Base-by-base conservation (phyloP, 1,140 invertebrate genomes). In the Sinonovacula constricta region DNA sequence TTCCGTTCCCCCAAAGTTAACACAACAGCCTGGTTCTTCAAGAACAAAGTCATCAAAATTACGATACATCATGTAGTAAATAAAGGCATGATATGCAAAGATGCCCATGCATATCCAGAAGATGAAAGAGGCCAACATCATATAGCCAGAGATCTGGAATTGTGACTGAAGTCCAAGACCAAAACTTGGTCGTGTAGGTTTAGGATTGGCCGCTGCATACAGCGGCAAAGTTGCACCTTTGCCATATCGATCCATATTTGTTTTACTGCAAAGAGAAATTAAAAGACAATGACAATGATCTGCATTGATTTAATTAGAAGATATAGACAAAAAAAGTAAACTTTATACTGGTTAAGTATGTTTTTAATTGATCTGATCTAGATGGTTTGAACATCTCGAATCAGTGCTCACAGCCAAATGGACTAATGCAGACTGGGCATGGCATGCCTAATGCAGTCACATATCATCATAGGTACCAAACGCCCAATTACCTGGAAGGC, bases 21-120 rank as follows among this genome's bases (percentile, higher is more conserved):
- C 57, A 39, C 80, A 67, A 30, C 85, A 87, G 12, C 75, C 65
- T 3, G 53, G 26, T 14, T 34, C 57, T 28, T 69, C 74, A 1
- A 80, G 15, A 15, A 77, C 79, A 2, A 49, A 39, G 49, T 81
- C 75, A 36, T 81, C 65, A 3, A 86, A 60, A 12, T 68, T 51
- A 14, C 36, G 26, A 60, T 86, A 82, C 0, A 82, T 49, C 1
- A 56, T 59, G 14, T 65, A 63, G 22, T 82, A 84, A 30, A 81
- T 75, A 22, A 79, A 60, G 15, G 66, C 75, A 30, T 79, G 80
- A 34, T 81, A 63, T n/a, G 68, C 68, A 3, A 70, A 28, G 34
- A 60, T 78, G 2, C 57, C 28, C 49, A 85, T 81, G 18, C 69
- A 65, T 0, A 68, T 39, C 83, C 81, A 85, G 26, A 85, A 83